These are phyloP conservation scores for Stegana nigrithorax DNA, from an alignment of 2,888 invertebrate genomes.

Conservation along the genomic window DNA sequence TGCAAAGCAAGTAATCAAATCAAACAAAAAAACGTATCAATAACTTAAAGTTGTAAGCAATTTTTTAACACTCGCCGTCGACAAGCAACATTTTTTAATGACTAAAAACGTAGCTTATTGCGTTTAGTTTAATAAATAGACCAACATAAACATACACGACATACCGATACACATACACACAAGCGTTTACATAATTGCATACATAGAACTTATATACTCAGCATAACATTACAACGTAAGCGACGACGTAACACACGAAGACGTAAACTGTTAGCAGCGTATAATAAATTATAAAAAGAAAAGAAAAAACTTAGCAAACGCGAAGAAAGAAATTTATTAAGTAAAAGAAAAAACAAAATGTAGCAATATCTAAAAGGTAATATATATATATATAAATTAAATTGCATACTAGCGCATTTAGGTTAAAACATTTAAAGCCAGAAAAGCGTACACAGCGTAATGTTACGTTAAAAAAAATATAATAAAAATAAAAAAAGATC, in stretches of 20 bases:
- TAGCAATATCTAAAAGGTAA: not conserved
- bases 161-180: not conserved
- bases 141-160: too few species aligned
- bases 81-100: too few species aligned
- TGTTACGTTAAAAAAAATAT: too few species aligned
- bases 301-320: not conserved
- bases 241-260: not conserved
- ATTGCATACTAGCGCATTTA: not conserved
- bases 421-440: not conserved
- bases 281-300: not conserved
- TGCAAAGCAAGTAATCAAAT: too few species aligned
- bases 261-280: not conserved
- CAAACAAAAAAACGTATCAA: too few species aligned
- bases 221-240: not conserved
- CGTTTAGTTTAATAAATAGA: too few species aligned
- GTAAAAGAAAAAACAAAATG: not conserved
- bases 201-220: constrained; percentile 9
- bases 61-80: too few species aligned
- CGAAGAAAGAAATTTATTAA: not conserved
- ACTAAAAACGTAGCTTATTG: too few species aligned
- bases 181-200: not conserved
- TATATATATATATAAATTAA: not conserved
- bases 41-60: too few species aligned
- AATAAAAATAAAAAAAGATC: not conserved
- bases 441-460: too few species aligned